Evolutionary conservation across 2,113 vertebrate genomes (phyloP), one percentile per base, ranked within the genome.

Genomic region (Tetrao urogallus): DNA sequence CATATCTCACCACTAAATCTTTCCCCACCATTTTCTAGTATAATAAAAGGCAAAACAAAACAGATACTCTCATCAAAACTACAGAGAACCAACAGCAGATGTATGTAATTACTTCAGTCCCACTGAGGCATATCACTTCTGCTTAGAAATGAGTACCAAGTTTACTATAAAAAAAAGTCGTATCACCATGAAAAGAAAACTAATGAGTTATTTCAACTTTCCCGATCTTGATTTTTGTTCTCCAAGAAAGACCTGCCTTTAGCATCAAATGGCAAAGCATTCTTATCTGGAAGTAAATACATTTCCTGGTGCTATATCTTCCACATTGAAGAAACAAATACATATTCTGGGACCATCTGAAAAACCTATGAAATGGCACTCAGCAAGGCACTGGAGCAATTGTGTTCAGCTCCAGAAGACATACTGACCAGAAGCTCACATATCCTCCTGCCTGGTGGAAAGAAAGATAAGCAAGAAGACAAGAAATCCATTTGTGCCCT

Each of bases 31-130:
- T 67, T 88, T 86, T 90, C 64, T 88, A 81, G 48, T 67, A 63
- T 16, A 93, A 80, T 71, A 60, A 45, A 86, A 83, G 40, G 60
- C 63, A 90, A 94, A 66, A 56, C 32, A 82, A 91, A 89, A 28
- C 24, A 92, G 38, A 67, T 65, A 28, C 69, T 47, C 50, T 76
- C 61, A 92, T 71, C 58, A 64, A 74, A 88, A 67, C 60, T 86
- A 88, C 79, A 90, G 82, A 93, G 69, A 86, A 71, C 43, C 57
- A 52, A 0, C 3, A 86, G 38, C 86, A 92, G 60, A 92, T 94
- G 80, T 83, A 66, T 47, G 36, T 19, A 67, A 88, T 93, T 92
- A 90, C 73, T 88, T 83, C 52, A 74, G 56, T 86, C 56, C 86
- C 76, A 67, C 50, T 0, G 16, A 82, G 66, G 36, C 54, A 30